Base-by-base conservation (phyloP, 2,888 invertebrate species). In the Drosophila monieri region DNA sequence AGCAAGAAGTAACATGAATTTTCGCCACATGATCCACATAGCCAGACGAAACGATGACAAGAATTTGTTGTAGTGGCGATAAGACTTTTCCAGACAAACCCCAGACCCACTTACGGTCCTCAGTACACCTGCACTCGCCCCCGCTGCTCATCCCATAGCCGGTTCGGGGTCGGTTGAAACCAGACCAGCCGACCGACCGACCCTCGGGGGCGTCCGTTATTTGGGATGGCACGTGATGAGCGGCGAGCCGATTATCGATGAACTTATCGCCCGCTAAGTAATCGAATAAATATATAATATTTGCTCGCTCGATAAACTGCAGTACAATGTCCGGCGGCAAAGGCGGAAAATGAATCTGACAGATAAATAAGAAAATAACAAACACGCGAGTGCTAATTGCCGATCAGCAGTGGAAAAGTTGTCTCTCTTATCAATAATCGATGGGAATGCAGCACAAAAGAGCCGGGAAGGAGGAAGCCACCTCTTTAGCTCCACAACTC, bases 311-410 rank as follows among this genome's bases (percentile, higher is more conserved):
- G 14, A n/a, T 41, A 9, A 39, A 39, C 14, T 3, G 9, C 39
- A 41, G 39, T 15, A 41, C 39, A 41, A 41, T 41, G 39, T 41
- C 23, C 2, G n/a, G 21, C 21, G 27, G 27, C 27, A 27, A 53
- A 37, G 51, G 49, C 57, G 64, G 48, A 70, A 68, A 79, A 74
- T 48, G 18, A 44, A 58, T 69, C 69, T 66, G 48, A 39, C 81
- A 73, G 49, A 61, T 66, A 56, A 80, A 71, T 81, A 78, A 55
- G 25, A 61, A 32, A 47, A n/a, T 12, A 55, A 25, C 59, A 32
- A 47, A n/a, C 5, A 12, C 14, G 6, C n/a, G 6, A 35, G 73
- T 69, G 78, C 39, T 80, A 80, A 80, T 73, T 71, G 56, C 8
- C 21, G 32, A 44, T 55, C 51, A 37, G 44, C 55, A 71, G 41